phyloP scores from a whole-genome alignment of 2,113 vertebrate genomes.

The Strix uralensis region DNA sequence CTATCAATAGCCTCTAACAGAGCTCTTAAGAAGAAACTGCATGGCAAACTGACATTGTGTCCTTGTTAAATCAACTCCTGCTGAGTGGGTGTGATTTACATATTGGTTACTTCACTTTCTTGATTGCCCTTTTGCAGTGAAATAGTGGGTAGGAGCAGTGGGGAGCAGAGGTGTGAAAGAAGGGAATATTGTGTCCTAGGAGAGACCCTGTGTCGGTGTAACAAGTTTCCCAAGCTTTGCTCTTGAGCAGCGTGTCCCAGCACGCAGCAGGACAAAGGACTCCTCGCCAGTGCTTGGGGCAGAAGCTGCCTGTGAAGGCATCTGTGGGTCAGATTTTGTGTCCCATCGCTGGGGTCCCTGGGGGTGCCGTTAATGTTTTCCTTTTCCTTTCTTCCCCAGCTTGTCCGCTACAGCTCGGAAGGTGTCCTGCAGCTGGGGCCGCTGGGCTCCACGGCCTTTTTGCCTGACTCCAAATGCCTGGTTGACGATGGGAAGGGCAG shows the following conservation, averaged over 20 bases:
- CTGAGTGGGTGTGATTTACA: conserved; percentile 41
- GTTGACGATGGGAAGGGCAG: conserved; percentile 89
- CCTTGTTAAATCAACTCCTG: conserved; percentile 46
- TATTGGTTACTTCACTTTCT: conserved; percentile 40
- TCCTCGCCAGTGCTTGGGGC: neutral
- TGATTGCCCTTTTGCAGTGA: conserved; percentile 43
- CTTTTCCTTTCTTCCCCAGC: conserved; percentile 60
- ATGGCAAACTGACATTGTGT: conserved; percentile 23
- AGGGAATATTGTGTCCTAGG: accelerated
- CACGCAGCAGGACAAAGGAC: accelerated
- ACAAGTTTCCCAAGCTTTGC: neutral
- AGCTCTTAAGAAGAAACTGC: conserved; percentile 33
- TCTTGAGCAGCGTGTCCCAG: accelerated
- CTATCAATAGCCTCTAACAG: conserved; percentile 42
- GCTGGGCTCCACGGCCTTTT: conserved; percentile 91
- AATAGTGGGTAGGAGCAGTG: neutral
- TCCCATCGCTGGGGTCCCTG: accelerated
- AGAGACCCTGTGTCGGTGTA: neutral
- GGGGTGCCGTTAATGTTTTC: neutral
- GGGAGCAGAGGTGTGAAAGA: neutral
- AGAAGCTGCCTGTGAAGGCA: neutral
- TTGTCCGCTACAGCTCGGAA: conserved; percentile 90
- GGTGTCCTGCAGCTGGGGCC: conserved; percentile 94
- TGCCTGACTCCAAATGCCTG: conserved; percentile 96
- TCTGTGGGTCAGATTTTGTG: too few species aligned